Percentiles rank a stretch among this genome's conserved stretches.
Evolutionary conservation across 2,113 vertebrate genomes (phyloP).

Genomic region (Rhinichthys klamathensis): DNA sequence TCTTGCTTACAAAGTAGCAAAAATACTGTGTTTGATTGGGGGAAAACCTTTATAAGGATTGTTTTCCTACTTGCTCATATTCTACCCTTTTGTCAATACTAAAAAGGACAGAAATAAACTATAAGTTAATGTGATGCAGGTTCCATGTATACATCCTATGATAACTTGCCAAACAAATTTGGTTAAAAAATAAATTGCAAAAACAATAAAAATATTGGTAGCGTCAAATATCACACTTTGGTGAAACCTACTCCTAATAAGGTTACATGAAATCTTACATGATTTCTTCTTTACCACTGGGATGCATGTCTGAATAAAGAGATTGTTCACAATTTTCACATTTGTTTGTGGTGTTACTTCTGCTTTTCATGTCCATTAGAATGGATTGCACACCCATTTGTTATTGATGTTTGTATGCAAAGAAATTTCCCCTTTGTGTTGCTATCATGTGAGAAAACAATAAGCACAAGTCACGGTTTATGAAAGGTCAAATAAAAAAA

Average conservation of each 20-base stretch:
- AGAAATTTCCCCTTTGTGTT: background rate
- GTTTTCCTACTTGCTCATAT: background rate
- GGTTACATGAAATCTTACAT: background rate
- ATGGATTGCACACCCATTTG: no score
- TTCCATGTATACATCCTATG: background rate
- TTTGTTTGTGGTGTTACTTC: background rate
- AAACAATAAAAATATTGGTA: background rate
- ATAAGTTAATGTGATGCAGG: background rate
- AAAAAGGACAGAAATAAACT: background rate
- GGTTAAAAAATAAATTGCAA: background rate
- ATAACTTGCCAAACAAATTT: slow-evolving; percentile 6
- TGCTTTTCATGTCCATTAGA: background rate
- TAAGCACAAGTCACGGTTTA: background rate
- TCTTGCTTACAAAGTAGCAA: background rate
- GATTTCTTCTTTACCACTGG: background rate
- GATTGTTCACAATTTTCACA: background rate
- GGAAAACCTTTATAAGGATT: background rate
- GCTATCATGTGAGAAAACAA: background rate
- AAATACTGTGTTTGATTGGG: background rate
- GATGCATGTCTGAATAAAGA: slow-evolving; percentile 36
- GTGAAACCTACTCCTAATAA: background rate
- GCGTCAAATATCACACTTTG: background rate
- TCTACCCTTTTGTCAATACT: background rate
- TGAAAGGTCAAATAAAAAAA: background rate
- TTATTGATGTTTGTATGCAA: background rate